Base-by-base conservation (phyloP, 2,888 invertebrate species). In the Callinectes sapidus region DNA sequence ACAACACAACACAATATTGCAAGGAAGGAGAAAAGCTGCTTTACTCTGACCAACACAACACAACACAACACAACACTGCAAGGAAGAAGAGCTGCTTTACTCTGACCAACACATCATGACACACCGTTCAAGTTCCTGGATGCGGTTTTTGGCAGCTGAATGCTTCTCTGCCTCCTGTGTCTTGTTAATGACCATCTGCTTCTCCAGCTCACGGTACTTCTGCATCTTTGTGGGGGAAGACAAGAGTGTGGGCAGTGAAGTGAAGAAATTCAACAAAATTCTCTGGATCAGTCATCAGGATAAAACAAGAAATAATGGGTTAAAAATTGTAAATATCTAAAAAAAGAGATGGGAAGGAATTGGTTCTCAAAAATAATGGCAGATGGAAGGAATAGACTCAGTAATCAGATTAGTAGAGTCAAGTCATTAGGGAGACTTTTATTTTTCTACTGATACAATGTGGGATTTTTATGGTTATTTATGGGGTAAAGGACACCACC, bases 131-230 rank as follows among this genome's bases (percentile, higher is more conserved):
- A 92, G 85, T 5, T 90, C 90, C 42, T 92, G 90, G 54, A 90
- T 92, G 35, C 90, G 90, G 10, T 28, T 88, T 3, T 42, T 71
- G 39, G 87, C 77, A n/a, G 61, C 48, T 18, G 42, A 16, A 39
- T 90, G 91, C 23, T 87, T 92, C 77, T 93, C 91, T 32, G 91
- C 48, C 14, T 91, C 71, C 54, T 90, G 89, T 35, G 23, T 81
- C 23, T 81, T 42, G 16, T 55, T 90, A 32, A 87, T 48, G 90
- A 55, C 77, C 55, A 77, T 28, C 87, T 91, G 89, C 39, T 91
- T 89, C 77, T 93, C 91, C 6, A 93, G 87, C 35, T 42, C 66
- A 81, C 87, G 90, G 87, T 90, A 93, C 66, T 93, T 93, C 93
- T 91, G 87, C 23, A 93, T 13, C 93, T 93, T 77, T 13, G 77